Conservation (phyloP, 2,888 invertebrate genomes). For the Mimachlamys varia region DNA sequence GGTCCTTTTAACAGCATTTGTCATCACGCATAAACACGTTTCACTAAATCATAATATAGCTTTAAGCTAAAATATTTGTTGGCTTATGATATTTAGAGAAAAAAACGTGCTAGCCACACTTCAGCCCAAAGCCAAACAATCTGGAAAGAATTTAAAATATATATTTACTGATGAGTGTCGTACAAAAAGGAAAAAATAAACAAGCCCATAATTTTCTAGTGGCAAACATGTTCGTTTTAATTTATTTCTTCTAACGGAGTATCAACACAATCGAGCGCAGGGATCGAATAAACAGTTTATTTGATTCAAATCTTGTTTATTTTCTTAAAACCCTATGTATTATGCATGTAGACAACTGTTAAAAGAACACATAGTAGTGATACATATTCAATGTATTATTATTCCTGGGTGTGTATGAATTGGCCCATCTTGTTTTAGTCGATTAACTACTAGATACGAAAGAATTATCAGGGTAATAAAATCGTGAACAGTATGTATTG, state of each 20-base stretch:
- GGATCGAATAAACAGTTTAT: neutral
- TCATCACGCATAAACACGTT: neutral
- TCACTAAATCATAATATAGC: neutral
- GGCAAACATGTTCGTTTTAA: neutral
- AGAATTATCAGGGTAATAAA: neutral
- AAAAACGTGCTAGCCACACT: neutral
- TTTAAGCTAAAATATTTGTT: neutral
- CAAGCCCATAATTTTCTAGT: neutral
- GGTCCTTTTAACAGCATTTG: neutral
- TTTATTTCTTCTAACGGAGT: neutral
- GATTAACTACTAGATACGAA: neutral
- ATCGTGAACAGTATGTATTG: neutral
- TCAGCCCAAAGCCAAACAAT: neutral
- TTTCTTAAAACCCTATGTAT: neutral
- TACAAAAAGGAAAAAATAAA: neutral
- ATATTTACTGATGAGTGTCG: neutral
- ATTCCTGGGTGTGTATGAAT: neutral
- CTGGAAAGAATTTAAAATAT: neutral
- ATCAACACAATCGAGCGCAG: neutral
- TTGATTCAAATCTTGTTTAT: neutral
- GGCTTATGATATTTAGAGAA: neutral
- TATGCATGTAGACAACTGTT: neutral
- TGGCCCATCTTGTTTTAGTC: neutral
- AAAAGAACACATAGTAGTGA: neutral
- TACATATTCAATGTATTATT: neutral